A percentile compares a stretch with the other conserved stretches of the same genome.
phyloP scores from a whole-genome alignment of 1,140 invertebrate genomes.

The Zaprionus davidi region DNA sequence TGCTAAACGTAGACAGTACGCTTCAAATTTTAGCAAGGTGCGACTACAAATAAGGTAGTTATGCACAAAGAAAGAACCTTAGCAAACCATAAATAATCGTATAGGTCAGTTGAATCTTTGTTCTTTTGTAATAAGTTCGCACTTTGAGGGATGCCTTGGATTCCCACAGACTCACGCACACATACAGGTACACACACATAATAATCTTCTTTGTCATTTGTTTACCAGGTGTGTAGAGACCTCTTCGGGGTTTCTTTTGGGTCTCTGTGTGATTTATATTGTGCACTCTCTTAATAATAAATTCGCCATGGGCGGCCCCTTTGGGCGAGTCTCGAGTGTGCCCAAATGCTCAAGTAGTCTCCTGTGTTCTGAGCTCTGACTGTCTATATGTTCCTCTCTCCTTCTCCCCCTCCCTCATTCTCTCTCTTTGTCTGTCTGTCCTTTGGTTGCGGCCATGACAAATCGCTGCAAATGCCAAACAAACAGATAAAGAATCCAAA shows the following conservation, averaged over 20 bases:
- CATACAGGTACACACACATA: neutral
- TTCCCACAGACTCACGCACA: neutral
- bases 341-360: neutral
- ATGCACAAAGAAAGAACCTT: neutral
- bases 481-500: conserved; percentile 55
- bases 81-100: neutral
- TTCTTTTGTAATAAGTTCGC: conserved; percentile 10
- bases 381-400: too few relatives aligned
- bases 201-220: conserved; percentile 30
- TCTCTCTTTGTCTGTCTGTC: neutral
- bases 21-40: neutral
- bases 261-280: conserved; percentile 29
- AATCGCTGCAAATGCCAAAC: conserved; percentile 68
- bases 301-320: conserved; percentile 62
- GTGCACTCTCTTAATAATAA: conserved; percentile 60
- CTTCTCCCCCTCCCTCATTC: neutral
- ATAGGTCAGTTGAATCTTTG: neutral
- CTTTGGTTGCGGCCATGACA: conserved; percentile 57
- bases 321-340: conserved; percentile 20
- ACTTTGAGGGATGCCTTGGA: neutral
- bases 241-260: conserved; percentile 12
- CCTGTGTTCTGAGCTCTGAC: neutral
- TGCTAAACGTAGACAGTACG: neutral
- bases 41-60: neutral
- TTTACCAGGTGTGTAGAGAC: conserved; percentile 50